Conservation (phyloP, 53 echinoderm and acorn worm genomes). For the Stichopus horrens region DNA sequence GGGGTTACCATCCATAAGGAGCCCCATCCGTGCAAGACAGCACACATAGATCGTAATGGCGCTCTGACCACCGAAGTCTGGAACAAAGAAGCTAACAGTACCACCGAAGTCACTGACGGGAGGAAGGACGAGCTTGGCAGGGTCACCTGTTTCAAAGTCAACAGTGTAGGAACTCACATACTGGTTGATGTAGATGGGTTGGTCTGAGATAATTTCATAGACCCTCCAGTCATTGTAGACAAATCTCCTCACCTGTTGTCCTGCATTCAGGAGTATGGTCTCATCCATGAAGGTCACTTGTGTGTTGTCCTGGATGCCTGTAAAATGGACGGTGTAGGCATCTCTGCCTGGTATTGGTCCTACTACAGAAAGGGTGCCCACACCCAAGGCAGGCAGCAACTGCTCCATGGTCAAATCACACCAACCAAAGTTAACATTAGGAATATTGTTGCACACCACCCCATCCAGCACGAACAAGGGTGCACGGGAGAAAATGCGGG, state of each 20-base stretch:
- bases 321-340: conserved; percentile 23
- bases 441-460: conserved; percentile 31
- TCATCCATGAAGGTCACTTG: background rate
- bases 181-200: conserved; percentile 31
- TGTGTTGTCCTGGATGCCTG: conserved; percentile 12
- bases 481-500: conserved; percentile 6
- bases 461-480: conserved; percentile 39
- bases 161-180: background rate
- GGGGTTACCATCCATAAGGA: background rate
- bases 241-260: conserved; percentile 17
- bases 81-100: conserved; percentile 18
- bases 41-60: conserved; percentile 16
- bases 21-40: conserved; percentile 9
- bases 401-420: conserved; percentile 48
- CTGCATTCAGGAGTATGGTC: conserved; percentile 17
- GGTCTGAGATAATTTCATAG: conserved; percentile 28
- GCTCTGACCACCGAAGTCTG: background rate
- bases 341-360: conserved; percentile 25
- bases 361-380: conserved; percentile 16
- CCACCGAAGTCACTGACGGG: conserved; percentile 29
- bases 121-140: conserved; percentile 26
- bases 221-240: background rate
- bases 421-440: background rate
- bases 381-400: conserved; percentile 1
- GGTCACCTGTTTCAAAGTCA: conserved; percentile 42